phyloP scores from a whole-genome alignment of 2,797 vertebrate genomes.

The Momotus momota region DNA sequence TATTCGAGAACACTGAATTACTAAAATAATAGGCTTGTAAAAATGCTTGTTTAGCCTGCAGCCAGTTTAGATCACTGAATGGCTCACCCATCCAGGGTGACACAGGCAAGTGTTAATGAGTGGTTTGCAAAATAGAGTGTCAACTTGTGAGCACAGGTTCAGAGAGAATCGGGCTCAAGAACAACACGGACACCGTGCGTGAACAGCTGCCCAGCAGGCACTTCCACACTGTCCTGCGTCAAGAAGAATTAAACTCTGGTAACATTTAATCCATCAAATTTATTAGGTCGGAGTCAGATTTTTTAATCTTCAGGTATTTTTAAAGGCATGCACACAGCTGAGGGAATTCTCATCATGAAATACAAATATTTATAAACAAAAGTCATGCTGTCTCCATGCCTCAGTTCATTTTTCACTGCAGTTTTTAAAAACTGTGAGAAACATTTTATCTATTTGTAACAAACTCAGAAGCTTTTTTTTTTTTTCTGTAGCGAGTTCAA shows the following conservation, averaged over 20 bases:
- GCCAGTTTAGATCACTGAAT: neutral
- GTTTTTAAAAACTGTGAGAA: conserved; percentile 9
- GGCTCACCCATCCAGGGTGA: neutral
- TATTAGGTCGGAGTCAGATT: neutral
- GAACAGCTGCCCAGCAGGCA: neutral
- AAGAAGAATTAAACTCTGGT: neutral
- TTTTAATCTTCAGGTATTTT: conserved; percentile 15
- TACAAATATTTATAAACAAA: conserved; percentile 54
- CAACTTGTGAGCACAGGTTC: neutral
- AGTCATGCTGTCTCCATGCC: neutral
- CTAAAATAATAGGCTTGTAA: neutral
- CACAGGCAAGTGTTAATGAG: neutral
- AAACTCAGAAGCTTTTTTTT: neutral
- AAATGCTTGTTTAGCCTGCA: neutral
- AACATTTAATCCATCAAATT: neutral
- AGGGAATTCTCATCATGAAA: conserved; percentile 38
- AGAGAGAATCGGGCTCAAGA: neutral
- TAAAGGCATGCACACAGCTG: neutral
- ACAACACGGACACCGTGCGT: fast-evolving
- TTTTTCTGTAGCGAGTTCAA: neutral
- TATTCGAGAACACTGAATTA: neutral
- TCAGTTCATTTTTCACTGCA: conserved; percentile 1
- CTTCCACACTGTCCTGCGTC: neutral
- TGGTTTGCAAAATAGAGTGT: neutral
- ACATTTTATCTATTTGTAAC: neutral